These are phyloP conservation scores for Argopecten irradians DNA, from an alignment of 1,140 invertebrate species.

Conservation along the genomic window DNA sequence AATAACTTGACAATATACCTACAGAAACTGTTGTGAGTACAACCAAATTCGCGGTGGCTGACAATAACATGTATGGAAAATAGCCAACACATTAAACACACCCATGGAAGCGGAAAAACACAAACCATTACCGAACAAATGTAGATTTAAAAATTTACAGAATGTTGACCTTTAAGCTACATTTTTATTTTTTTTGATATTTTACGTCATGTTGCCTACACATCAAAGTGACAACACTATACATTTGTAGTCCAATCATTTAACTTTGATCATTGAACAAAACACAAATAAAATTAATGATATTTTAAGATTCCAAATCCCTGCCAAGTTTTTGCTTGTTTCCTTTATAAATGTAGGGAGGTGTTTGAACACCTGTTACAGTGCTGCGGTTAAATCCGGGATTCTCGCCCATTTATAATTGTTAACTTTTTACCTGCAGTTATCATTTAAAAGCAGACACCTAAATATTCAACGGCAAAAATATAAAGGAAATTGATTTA, in stretches of 20 bases:
- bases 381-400: neutral
- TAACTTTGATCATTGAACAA: conserved; percentile 18
- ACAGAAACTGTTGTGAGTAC: conserved; percentile 3
- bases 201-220: neutral
- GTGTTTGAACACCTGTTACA: neutral
- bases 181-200: neutral
- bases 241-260: neutral
- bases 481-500: neutral
- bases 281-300: neutral
- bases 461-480: neutral
- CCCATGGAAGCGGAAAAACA: conserved; percentile 21
- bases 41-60: neutral
- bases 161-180: neutral
- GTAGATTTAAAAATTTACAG: neutral
- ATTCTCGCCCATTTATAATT: neutral
- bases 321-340: neutral
- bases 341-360: neutral
- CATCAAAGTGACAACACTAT: neutral
- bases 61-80: conserved; percentile 18
- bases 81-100: conserved; percentile 4
- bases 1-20: conserved; percentile 16
- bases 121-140: neutral
- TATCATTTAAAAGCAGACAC: neutral
- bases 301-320: neutral
- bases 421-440: neutral